phyloP scores from a whole-genome alignment of 2,888 invertebrate species.

The Nyleta sp. region DNA sequence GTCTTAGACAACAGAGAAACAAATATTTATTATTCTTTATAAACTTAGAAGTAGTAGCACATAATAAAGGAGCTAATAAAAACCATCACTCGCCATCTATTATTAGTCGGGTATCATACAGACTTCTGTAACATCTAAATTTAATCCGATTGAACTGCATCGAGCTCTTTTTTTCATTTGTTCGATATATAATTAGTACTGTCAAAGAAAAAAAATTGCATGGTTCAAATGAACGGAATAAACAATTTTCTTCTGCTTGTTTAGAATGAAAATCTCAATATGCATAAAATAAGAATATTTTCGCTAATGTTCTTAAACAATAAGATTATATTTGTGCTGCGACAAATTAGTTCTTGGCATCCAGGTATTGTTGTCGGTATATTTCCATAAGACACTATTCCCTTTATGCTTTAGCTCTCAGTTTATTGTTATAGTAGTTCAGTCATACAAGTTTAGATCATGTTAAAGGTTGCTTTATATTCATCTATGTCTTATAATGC shows the following conservation, averaged over 20 bases:
- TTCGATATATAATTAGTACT: too few species aligned
- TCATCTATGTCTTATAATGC: constrained; percentile 18
- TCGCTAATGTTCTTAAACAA: constrained; percentile 2
- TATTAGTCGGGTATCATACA: too few species aligned
- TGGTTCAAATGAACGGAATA: too few species aligned
- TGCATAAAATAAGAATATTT: constrained; percentile 9
- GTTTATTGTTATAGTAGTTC: constrained; percentile 32
- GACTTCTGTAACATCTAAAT: too few species aligned
- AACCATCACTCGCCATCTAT: too few species aligned
- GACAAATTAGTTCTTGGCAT: constrained; percentile 24
- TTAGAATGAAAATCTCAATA: constrained; percentile 11
- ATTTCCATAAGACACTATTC: constrained; percentile 27
- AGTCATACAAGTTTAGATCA: constrained; percentile 34
- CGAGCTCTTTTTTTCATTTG: too few species aligned
- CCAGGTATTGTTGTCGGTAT: constrained; percentile 22
- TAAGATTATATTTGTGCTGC: constrained; percentile 7
- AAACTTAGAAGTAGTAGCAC: not conserved
- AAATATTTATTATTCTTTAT: too few species aligned
- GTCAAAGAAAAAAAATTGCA: too few species aligned
- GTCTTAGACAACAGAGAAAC: too few species aligned
- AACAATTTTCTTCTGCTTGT: too few species aligned
- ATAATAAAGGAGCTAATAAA: not conserved
- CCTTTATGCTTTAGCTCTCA: constrained; percentile 29
- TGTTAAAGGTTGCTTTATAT: constrained; percentile 40
- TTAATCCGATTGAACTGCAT: too few species aligned